These are phyloP conservation scores for Gavialis gangeticus DNA, from an alignment of 2,113 vertebrate species.

Conservation along the genomic window DNA sequence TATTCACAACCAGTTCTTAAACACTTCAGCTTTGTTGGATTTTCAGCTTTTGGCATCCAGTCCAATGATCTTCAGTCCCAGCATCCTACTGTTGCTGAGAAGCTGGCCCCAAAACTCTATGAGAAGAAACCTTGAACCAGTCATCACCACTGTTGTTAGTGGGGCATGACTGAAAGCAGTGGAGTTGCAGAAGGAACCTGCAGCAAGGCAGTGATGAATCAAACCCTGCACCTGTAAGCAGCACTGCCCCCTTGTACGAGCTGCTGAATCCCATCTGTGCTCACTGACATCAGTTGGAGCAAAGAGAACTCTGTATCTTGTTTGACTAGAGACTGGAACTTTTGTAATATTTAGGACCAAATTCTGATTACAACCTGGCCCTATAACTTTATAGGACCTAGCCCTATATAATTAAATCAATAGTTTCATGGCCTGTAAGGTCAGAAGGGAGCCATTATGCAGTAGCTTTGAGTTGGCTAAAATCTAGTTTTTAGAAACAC, in stretches of 20 bases:
- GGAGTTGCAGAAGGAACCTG: background rate
- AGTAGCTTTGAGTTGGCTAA: no score
- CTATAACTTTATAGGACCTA: accelerated
- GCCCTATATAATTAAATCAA: background rate
- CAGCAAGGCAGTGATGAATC: slow-evolving; percentile 56
- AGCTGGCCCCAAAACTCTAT: background rate
- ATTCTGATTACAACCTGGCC: background rate
- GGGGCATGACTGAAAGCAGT: background rate
- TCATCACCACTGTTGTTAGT: background rate
- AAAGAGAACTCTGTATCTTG: accelerated
- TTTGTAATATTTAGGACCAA: background rate
- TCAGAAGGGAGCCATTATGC: background rate
- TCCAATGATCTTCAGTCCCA: background rate
- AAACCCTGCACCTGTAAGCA: background rate
- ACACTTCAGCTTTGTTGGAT: background rate
- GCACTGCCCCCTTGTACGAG: background rate
- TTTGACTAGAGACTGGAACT: accelerated
- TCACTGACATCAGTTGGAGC: background rate
- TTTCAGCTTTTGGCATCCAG: background rate
- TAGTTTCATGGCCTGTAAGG: background rate
- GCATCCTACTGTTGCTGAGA: background rate
- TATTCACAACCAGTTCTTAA: background rate
- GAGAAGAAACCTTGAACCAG: slow-evolving; percentile 44
- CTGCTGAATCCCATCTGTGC: background rate
- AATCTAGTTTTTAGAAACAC: background rate